Conservation (phyloP, 2,888 invertebrate species). For the Apodemia duryi region DNA sequence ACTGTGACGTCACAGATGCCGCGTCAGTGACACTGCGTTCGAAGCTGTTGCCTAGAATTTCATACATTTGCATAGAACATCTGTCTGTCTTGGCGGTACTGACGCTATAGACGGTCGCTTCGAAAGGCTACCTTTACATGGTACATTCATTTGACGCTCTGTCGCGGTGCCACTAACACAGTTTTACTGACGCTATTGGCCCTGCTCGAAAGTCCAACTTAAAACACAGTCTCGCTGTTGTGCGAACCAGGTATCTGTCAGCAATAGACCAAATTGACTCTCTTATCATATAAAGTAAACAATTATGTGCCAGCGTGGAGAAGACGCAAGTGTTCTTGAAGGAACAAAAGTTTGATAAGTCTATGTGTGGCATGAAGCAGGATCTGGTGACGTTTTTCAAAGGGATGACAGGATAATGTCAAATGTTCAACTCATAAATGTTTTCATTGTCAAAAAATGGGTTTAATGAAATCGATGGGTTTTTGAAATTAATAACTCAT, state of each 20-base stretch:
- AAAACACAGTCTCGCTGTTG: neutral
- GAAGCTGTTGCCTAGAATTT: neutral
- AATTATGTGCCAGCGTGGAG: neutral
- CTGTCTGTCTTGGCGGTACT: neutral
- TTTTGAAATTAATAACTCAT: neutral
- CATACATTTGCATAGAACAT: neutral
- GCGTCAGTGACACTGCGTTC: slow-evolving; percentile 1
- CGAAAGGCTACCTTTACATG: no score
- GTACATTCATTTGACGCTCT: no score
- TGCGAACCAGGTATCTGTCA: no score
- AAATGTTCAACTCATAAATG: neutral
- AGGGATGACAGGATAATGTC: neutral
- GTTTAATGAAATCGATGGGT: neutral
- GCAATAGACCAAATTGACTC: neutral
- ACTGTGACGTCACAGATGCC: neutral
- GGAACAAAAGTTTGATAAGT: neutral
- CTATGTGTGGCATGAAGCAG: neutral
- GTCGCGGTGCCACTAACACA: no score
- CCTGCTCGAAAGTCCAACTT: no score
- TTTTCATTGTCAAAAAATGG: neutral
- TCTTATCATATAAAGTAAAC: neutral
- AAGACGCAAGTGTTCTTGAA: neutral
- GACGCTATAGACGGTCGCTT: no score
- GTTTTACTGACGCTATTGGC: no score
- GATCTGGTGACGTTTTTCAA: neutral